These are phyloP conservation scores for Agelaius tricolor DNA, from an alignment of 2,113 vertebrate genomes.

Conservation along the genomic window DNA sequence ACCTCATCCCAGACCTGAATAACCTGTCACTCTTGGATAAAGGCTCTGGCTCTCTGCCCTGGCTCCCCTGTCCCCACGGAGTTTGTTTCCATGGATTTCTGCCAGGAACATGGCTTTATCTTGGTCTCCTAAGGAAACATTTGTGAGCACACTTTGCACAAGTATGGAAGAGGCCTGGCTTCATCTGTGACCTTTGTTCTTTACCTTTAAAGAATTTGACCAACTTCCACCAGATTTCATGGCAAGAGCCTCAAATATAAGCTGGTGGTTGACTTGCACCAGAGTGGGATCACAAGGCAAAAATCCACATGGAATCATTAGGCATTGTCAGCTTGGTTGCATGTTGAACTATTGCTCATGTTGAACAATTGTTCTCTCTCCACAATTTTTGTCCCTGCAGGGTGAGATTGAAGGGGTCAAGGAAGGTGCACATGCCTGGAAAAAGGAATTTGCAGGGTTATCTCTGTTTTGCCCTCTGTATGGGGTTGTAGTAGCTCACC, in stretches of 20 bases:
- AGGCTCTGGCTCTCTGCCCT: neutral
- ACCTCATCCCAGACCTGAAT: constrained; percentile 26
- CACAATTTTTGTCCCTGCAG: neutral
- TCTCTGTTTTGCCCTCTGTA: neutral
- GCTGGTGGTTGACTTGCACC: neutral
- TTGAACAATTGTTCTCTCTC: accelerated
- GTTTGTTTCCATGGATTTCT: neutral
- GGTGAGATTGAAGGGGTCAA: neutral
- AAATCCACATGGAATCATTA: neutral
- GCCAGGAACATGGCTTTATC: neutral
- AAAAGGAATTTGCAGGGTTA: neutral
- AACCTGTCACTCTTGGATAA: constrained; percentile 22
- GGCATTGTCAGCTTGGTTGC: neutral
- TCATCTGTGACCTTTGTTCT: neutral
- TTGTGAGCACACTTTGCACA: neutral
- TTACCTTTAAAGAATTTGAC: neutral
- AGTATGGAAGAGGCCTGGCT: neutral
- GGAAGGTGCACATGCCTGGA: neutral
- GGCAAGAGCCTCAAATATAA: neutral
- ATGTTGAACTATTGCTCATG: accelerated
- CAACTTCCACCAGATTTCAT: neutral
- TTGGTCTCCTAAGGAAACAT: neutral
- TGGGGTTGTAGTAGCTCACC: neutral
- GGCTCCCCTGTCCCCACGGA: neutral
- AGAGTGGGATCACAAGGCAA: neutral